Base-by-base conservation (phyloP, 2,797 vertebrate genomes). In the Halcyon badia region DNA sequence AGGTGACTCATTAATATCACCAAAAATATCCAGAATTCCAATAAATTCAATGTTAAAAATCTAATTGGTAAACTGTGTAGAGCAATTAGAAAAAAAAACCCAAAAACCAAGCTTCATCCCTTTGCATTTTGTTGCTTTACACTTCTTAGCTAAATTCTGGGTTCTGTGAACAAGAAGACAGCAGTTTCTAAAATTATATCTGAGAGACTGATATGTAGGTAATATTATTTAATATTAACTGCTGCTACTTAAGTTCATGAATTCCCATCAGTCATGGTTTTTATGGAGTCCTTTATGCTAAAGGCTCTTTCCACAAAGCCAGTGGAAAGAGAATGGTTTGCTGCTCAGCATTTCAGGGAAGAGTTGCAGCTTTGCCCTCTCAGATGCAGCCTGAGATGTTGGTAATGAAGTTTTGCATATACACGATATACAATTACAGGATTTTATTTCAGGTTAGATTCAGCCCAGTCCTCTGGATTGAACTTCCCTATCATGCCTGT, bases 171-270 rank as follows among this genome's bases (percentile, higher is more conserved):
- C 48, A 87, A 87, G 56, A 89, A 71, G 48, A 82, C 20, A 46
- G 60, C 31, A 85, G 26, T 33, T 62, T 68, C 65, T 75, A 83
- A 88, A 87, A 91, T 64, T 25, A 76, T 37, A 57, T 80, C 60
- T 89, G 82, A 68, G 77, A 93, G 46, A 87, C 52, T 15, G 46
- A 69, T 73, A 79, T 41, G 51, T 60, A 82, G 51, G 66, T 87
- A 87, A 83, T 66, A 89, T 18, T 89, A 33, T 37, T 89, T 90
- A 87, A 92, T 80, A 96, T 83, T 93, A 96, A 76, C 78, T 89
- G 56, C 54, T 77, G 39, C 62, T 92, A 41, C 70, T 37, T 18
- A 83, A 64, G 75, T 72, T 85, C 51, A 75, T 80, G 18, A 94
- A 90, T 91, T 94, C 71, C 87, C 60, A 70, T 73, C 62, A 90